A percentile compares a stretch with the other conserved stretches of the same genome.
These are phyloP conservation scores for Noturus placidus DNA, from an alignment of 2,113 vertebrate species.

Conservation along the genomic window DNA sequence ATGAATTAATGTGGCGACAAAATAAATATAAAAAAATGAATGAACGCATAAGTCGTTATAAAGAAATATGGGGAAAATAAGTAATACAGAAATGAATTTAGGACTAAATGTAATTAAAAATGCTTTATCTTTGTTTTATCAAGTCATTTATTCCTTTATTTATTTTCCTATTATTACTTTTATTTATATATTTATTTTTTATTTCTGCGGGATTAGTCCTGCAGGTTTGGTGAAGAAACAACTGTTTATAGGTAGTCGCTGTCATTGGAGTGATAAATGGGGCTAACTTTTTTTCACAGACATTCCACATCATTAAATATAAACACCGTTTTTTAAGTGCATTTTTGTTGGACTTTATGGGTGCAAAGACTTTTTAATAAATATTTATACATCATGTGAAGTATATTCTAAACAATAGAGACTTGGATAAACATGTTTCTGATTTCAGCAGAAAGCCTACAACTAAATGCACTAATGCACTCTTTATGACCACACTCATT, in stretches of 20 bases:
- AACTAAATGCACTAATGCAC: not conserved
- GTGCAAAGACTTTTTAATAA: not conserved
- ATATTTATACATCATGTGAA: not conserved
- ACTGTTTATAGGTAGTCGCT: not conserved
- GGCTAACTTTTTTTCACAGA: not conserved
- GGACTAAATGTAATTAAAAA: too few relatives aligned
- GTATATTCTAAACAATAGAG: not conserved
- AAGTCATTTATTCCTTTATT: too few relatives aligned
- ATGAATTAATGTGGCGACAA: too few relatives aligned
- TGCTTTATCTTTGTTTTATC: too few relatives aligned
- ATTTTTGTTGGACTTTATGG: not conserved
- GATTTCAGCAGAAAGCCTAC: not conserved
- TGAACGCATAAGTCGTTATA: too few relatives aligned
- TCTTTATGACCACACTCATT: not conserved
- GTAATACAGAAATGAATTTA: too few relatives aligned
- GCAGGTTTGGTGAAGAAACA: not conserved
- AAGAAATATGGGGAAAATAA: too few relatives aligned
- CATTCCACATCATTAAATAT: not conserved
- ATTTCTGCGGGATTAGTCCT: too few relatives aligned
- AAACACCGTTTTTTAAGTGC: too few relatives aligned
- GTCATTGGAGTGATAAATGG: not conserved
- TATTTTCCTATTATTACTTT: too few relatives aligned
- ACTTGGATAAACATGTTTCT: not conserved
- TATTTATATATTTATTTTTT: too few relatives aligned
- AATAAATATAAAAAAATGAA: too few relatives aligned